phyloP scores from a whole-genome alignment of 2,888 invertebrate genomes.

The Eledona agricola region DNA sequence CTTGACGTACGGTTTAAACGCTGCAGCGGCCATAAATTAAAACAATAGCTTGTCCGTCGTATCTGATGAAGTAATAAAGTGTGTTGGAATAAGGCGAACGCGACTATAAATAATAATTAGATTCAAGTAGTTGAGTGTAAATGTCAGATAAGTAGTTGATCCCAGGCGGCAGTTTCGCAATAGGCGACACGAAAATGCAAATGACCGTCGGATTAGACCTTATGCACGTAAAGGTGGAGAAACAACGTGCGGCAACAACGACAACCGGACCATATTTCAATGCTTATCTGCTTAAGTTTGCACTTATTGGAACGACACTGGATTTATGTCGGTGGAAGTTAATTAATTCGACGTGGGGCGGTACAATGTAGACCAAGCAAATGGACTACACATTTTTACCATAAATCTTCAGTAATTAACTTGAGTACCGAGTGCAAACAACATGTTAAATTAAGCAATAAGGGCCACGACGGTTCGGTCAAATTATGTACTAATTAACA shows the following conservation, averaged over 20 bases:
- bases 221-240: constrained; percentile 44
- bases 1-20: constrained; percentile 33
- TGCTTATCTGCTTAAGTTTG: constrained; percentile 47
- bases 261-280: constrained; percentile 44
- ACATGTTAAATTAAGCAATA: too few species aligned
- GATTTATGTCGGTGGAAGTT: constrained; percentile 42
- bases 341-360: constrained; percentile 49
- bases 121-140: constrained; percentile 59
- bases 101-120: constrained; percentile 60
- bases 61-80: constrained; percentile 57
- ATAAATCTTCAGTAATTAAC: too few species aligned
- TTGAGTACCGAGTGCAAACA: too few species aligned
- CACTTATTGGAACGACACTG: constrained; percentile 43
- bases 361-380: too few species aligned
- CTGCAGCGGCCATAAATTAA: constrained; percentile 36
- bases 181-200: constrained; percentile 54
- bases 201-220: constrained; percentile 50
- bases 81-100: constrained; percentile 53
- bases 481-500: too few species aligned
- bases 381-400: too few species aligned
- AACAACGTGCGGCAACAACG: constrained; percentile 36
- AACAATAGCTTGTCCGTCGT: constrained; percentile 38
- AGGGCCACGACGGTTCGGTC: too few species aligned
- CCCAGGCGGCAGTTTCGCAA: constrained; percentile 52
- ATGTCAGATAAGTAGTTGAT: constrained; percentile 58